phyloP scores from a whole-genome alignment of 2,113 vertebrate genomes.

The Mus pahari region DNA sequence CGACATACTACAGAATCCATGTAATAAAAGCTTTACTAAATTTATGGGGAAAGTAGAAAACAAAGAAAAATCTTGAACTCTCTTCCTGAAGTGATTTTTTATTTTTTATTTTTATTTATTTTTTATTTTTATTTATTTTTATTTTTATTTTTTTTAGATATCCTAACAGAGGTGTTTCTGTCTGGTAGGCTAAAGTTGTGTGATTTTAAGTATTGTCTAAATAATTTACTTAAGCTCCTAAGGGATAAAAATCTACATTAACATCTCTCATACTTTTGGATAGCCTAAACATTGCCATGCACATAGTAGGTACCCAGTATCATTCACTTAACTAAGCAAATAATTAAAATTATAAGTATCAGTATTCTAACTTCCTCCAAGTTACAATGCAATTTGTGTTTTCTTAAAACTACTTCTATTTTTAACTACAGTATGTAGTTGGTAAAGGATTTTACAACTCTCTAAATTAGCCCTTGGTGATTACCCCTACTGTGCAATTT shows the following conservation, averaged over 20 bases:
- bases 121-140: too few species aligned
- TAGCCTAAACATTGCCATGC: neutral
- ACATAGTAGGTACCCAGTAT: conserved; percentile 75
- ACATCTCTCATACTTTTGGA: neutral
- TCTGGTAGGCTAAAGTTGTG: neutral
- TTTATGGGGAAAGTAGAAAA: neutral
- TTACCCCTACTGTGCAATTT: conserved; percentile 87
- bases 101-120: too few species aligned
- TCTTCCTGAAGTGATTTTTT: neutral
- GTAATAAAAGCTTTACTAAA: neutral
- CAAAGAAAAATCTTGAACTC: neutral
- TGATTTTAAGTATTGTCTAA: neutral
- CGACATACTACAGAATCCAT: too few species aligned
- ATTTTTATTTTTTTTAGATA: neutral
- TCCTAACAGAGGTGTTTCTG: neutral
- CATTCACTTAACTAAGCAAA: conserved; percentile 62
- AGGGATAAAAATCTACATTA: neutral
- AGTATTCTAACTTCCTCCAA: conserved; percentile 54
- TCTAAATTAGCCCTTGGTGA: conserved; percentile 86
- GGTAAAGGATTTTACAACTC: conserved; percentile 83
- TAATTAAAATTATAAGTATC: conserved; percentile 67
- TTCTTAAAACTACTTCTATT: conserved; percentile 81
- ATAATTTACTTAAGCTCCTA: conserved; percentile 2
- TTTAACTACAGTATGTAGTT: conserved; percentile 80
- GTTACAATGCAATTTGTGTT: conserved; percentile 70